Base-by-base conservation (phyloP, 2,888 invertebrate species). In the Bembecia ichneumoniformis region DNA sequence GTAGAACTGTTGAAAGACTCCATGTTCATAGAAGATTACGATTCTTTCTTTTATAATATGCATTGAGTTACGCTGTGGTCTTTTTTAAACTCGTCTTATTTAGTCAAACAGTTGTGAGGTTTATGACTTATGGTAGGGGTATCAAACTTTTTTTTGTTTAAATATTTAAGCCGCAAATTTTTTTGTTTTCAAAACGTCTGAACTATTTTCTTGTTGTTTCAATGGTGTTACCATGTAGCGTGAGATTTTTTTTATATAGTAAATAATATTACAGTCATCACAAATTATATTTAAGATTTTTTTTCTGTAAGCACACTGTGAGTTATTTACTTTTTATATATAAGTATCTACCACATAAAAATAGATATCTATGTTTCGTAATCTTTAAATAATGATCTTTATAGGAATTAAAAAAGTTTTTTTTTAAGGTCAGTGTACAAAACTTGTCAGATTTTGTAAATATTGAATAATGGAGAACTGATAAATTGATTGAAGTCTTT, bases 401-500 rank as follows among this genome's bases (percentile, higher is more conserved):
- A 40, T 40, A 40, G 40, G 14, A 40, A 40, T 40, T 40, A 40
- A 40, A 40, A n/a, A 9, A n/a, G 40, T 28, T 28, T 28, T 20
- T 28, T 28, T 28, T 9, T 28, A 28, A 9, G 28, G 28, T 34
- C 7, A 40, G 34, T 61, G 58, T 59, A 55, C 50, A 51, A 54
- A 58, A 55, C 51, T 52, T 51, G 48, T 15, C 45, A 34, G 44
- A 56, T 54, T 57, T 60, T 61, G 57, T 72, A 72, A 73, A 70
- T 71, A 71, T 57, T 64, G 40, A 40, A 56, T 66, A 76, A 74
- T 9, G 74, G 14, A 46, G 83, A 80, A 82, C 78, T 81, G 82
- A 78, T 68, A 64, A 71, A 65, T 67, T 66, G 68, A 71, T 69
- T 77, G 66, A 75, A 82, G 84, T 87, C 87, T 87, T 87, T 84